phyloP scores from a whole-genome alignment of 2,113 vertebrate genomes.

The Myrmophylax atrothorax region DNA sequence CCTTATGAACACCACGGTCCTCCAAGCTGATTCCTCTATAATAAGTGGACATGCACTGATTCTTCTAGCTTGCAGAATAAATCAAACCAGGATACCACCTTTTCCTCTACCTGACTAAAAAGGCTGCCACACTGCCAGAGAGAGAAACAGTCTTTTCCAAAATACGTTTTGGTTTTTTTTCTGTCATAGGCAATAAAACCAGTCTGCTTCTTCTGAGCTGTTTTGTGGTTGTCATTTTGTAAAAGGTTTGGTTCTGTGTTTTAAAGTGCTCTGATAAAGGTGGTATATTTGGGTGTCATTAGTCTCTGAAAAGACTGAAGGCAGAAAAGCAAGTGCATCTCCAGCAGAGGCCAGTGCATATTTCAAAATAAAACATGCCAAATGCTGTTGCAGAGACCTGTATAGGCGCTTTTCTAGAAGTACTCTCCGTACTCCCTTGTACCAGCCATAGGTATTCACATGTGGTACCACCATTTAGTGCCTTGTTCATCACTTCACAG shows the following conservation, averaged over 20 bases:
- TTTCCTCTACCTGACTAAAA: not conserved
- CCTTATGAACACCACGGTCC: not conserved
- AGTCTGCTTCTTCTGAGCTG: not conserved
- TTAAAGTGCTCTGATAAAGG: not conserved
- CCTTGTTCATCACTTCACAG: not conserved
- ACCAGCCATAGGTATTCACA: not conserved
- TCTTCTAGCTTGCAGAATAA: not conserved
- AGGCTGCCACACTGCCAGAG: not conserved
- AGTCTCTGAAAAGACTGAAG: not conserved
- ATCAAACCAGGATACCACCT: not conserved
- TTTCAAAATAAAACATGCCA: not conserved
- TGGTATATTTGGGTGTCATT: not conserved
- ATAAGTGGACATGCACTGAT: not conserved
- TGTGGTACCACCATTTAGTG: not conserved
- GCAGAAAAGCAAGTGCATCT: not conserved
- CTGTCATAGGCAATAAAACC: not conserved
- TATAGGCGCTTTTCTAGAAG: not conserved
- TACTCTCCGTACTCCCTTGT: fast-evolving
- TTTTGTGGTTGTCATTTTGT: not conserved
- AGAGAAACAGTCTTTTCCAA: not conserved
- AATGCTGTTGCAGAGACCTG: not conserved
- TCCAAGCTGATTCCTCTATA: not conserved
- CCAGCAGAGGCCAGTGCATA: not conserved
- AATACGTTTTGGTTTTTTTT: not conserved
- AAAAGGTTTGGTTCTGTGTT: not conserved